These are phyloP conservation scores for Sinocyclocheilus maitianheensis DNA, from an alignment of 2,113 vertebrate genomes.

Conservation along the genomic window DNA sequence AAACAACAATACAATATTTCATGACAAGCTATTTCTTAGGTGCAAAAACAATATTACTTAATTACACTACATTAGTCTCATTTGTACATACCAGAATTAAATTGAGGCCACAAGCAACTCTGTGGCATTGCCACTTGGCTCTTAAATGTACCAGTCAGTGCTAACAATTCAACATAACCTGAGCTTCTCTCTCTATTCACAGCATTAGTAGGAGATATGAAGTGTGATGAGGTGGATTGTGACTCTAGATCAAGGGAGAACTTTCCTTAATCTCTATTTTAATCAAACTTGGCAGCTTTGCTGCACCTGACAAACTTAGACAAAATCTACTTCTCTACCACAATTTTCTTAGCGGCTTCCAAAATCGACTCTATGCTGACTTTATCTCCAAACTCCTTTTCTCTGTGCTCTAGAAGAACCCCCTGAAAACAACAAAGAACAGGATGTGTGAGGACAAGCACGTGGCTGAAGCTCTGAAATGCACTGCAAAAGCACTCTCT, in stretches of 20 bases:
- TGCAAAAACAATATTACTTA: slow-evolving; percentile 24
- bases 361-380: slow-evolving; percentile 82
- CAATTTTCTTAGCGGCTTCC: slow-evolving; percentile 85
- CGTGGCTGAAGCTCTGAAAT: neutral
- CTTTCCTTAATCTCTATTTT: neutral
- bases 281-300: neutral
- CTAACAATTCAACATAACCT: slow-evolving; percentile 2
- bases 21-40: slow-evolving; percentile 18
- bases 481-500: neutral
- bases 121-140: slow-evolving; percentile 12
- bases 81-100: slow-evolving; percentile 42
- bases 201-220: slow-evolving; percentile 21
- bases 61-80: neutral
- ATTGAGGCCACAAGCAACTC: slow-evolving; percentile 22
- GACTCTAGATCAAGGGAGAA: neutral
- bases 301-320: neutral
- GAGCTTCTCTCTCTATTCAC: slow-evolving; percentile 34
- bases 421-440: slow-evolving; percentile 74
- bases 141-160: neutral
- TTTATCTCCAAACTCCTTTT: slow-evolving; percentile 95
- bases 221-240: slow-evolving; percentile 10
- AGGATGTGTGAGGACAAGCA: neutral
- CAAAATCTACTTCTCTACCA: slow-evolving; percentile 66
- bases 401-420: slow-evolving; percentile 90
- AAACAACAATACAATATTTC: slow-evolving; percentile 23